Conservation (phyloP, 2,797 vertebrate species). For the Myotis vivesi region DNA sequence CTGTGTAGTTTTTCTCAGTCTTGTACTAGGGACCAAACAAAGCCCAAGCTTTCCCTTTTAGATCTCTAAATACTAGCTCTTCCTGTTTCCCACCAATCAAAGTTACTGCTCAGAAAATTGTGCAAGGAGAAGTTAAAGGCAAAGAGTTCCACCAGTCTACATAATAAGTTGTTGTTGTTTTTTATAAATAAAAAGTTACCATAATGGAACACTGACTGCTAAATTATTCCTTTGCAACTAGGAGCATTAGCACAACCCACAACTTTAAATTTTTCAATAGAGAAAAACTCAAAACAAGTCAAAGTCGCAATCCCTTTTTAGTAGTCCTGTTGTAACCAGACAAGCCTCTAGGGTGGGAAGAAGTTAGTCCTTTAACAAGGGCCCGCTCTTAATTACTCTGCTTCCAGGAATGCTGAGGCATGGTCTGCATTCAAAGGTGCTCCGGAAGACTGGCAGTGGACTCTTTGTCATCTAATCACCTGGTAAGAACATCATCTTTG, state of each 20-base stretch:
- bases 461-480: conserved; percentile 76
- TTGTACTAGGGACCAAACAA: not conserved
- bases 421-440: conserved; percentile 51
- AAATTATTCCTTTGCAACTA: conserved; percentile 13
- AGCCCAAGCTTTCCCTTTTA: not conserved
- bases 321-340: conserved; percentile 48
- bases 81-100: not conserved
- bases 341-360: conserved; percentile 58
- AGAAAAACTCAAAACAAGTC: conserved; percentile 35
- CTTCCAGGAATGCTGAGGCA: conserved; percentile 58
- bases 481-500: conserved; percentile 73
- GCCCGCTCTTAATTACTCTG: conserved; percentile 59
- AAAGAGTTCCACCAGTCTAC: not conserved
- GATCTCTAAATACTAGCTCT: not conserved
- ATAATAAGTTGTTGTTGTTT: not conserved
- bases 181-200: not conserved
- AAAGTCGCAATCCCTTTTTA: not conserved
- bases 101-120: not conserved
- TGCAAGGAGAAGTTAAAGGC: conserved; percentile 5
- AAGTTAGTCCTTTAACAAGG: conserved; percentile 59
- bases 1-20: not conserved
- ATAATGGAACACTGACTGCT: not conserved
- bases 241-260: conserved; percentile 13
- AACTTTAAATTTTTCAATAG: conserved; percentile 45
- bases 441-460: conserved; percentile 49